phyloP scores from a whole-genome alignment of 2,797 vertebrate species.

The Oreortyx pictus region DNA sequence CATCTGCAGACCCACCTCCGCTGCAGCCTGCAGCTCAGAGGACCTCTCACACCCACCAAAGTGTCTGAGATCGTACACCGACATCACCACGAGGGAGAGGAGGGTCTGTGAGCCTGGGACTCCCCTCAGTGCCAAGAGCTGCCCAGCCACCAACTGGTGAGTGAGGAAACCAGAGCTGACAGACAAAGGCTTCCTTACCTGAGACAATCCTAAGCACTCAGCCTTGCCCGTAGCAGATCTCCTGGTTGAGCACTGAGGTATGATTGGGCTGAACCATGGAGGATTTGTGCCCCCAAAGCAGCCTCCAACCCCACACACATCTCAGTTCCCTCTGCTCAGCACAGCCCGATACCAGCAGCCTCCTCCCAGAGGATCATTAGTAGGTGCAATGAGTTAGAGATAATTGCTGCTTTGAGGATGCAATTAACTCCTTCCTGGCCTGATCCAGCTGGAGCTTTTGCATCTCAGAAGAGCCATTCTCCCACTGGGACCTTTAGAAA shows the following conservation, averaged over 20 bases:
- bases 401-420: slow-evolving; percentile 1
- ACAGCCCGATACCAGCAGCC: not conserved
- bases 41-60: not conserved
- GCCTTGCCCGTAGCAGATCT: rapidly evolving
- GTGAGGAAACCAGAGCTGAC: not conserved
- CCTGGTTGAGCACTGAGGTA: not conserved
- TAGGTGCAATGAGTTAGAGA: not conserved
- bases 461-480: not conserved
- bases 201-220: rapidly evolving
- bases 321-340: not conserved
- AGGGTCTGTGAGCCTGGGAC: not conserved
- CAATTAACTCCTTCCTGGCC: slow-evolving; percentile 39
- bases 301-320: not conserved
- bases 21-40: not conserved
- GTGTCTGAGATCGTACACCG: not conserved
- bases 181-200: rapidly evolving
- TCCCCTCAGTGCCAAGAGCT: not conserved
- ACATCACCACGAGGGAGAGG: not conserved
- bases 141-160: rapidly evolving
- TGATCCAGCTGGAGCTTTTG: not conserved
- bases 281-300: not conserved
- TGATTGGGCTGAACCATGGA: not conserved
- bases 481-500: not conserved
- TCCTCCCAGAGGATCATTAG: not conserved
- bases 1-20: rapidly evolving